phyloP scores from a whole-genome alignment of 2,113 vertebrate species.

The Piprites chloris region DNA sequence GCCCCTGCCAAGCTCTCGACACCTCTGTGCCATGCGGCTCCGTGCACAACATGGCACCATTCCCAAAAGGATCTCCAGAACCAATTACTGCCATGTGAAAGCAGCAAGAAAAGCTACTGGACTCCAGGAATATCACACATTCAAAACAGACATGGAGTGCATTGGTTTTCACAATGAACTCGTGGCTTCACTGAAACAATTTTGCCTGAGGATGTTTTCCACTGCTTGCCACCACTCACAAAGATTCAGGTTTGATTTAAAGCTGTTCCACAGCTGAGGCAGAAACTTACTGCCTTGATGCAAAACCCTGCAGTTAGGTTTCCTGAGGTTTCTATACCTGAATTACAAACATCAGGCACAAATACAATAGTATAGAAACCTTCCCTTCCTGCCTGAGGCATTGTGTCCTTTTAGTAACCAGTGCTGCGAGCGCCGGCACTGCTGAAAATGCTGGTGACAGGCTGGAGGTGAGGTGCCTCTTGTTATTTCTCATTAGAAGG shows the following conservation, averaged over 20 bases:
- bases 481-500: background rate
- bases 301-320: background rate
- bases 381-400: background rate
- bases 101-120: background rate
- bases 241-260: background rate
- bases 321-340: background rate
- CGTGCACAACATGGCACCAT: background rate
- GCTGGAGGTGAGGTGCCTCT: background rate
- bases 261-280: background rate
- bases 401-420: background rate
- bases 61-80: background rate
- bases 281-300: background rate
- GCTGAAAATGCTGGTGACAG: background rate
- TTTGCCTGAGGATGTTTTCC: background rate
- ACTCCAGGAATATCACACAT: background rate
- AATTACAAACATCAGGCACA: background rate
- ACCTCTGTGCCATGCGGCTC: accelerated
- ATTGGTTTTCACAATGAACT: background rate
- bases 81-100: background rate
- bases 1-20: accelerated
- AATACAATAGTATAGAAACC: background rate
- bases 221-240: background rate
- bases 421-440: background rate
- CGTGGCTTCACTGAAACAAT: background rate
- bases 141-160: background rate